These are phyloP conservation scores for Cantharis nigra DNA, from an alignment of 2,888 invertebrate genomes.

Conservation along the genomic window DNA sequence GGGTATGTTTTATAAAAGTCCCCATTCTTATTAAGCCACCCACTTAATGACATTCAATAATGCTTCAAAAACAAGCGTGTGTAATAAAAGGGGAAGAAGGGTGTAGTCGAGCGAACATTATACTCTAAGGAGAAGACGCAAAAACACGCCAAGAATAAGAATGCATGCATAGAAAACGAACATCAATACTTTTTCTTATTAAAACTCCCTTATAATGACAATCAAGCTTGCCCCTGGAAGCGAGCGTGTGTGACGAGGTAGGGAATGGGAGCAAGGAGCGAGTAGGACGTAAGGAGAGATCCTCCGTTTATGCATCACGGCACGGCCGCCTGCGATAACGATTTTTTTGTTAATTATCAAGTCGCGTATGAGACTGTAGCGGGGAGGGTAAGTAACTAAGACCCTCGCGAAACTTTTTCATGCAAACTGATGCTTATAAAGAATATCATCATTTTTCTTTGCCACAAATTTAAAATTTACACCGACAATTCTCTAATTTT, in stretches of 20 bases:
- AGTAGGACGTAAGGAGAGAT: conserved; percentile 43
- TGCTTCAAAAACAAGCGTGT: conserved; percentile 33
- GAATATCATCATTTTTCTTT: conserved; percentile 29
- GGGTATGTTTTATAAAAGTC: conserved; percentile 28
- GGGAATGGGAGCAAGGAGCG: conserved; percentile 30
- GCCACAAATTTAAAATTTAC: conserved; percentile 5
- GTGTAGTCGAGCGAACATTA: conserved; percentile 30
- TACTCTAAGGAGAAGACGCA: conserved; percentile 33
- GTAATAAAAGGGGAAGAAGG: conserved; percentile 38
- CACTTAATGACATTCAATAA: conserved; percentile 33
- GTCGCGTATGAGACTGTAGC: conserved; percentile 53
- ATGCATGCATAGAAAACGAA: conserved; percentile 56
- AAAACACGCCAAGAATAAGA: conserved; percentile 53
- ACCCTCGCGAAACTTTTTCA: conserved; percentile 39
- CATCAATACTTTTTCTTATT: conserved; percentile 57
- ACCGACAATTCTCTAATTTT: background rate
- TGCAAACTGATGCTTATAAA: conserved; percentile 36
- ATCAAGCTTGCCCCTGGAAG: conserved; percentile 50
- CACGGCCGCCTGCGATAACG: conserved; percentile 58
- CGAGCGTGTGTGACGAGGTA: conserved; percentile 44
- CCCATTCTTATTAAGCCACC: conserved; percentile 31
- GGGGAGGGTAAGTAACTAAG: conserved; percentile 32
- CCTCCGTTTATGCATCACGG: conserved; percentile 55
- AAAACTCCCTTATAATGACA: conserved; percentile 57
- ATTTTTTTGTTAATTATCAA: conserved; percentile 59